Percentiles rank a stretch among this genome's conserved stretches.
These are phyloP conservation scores for Drosophila lutescens DNA, from an alignment of 2,888 invertebrate species.

Conservation along the genomic window DNA sequence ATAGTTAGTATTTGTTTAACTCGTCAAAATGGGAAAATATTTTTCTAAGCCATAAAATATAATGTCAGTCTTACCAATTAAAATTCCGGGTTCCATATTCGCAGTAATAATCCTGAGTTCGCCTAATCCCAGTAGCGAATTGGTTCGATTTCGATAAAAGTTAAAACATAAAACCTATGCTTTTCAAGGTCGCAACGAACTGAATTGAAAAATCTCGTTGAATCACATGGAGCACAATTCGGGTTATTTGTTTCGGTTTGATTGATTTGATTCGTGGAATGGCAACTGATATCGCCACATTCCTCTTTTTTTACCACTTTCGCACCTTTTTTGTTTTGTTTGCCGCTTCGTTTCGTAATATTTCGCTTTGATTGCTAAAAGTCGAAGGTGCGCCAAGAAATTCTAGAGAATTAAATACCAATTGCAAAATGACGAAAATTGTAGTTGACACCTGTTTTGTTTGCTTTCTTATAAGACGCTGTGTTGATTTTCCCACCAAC, in stretches of 20 bases:
- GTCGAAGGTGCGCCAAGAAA: slow-evolving; percentile 54
- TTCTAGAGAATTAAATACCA: slow-evolving; percentile 21
- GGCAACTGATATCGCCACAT: slow-evolving; percentile 32
- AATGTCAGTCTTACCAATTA: slow-evolving; percentile 65
- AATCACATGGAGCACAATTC: slow-evolving; percentile 54
- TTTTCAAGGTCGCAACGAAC: slow-evolving; percentile 21
- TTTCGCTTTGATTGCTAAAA: slow-evolving; percentile 55
- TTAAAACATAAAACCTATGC: slow-evolving; percentile 27
- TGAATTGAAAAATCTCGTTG: slow-evolving; percentile 42
- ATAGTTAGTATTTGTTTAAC: too few relatives aligned
- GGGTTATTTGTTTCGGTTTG: slow-evolving; percentile 15
- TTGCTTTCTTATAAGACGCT: slow-evolving; percentile 4
- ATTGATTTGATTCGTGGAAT: slow-evolving; percentile 34
- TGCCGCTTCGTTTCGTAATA: slow-evolving; percentile 36
- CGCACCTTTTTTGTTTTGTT: slow-evolving; percentile 42
- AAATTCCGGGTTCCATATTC: slow-evolving; percentile 73
- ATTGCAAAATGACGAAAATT: slow-evolving; percentile 8
- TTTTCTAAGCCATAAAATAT: too few relatives aligned
- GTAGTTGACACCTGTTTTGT: slow-evolving; percentile 59
- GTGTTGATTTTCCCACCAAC: slow-evolving; percentile 35
- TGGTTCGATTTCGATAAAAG: slow-evolving; percentile 44
- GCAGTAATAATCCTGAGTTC: slow-evolving; percentile 22
- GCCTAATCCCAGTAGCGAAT: slow-evolving; percentile 43
- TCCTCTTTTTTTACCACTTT: slow-evolving; percentile 37
- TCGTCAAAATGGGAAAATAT: too few relatives aligned